Percentiles rank a stretch among this genome's conserved stretches.
These are phyloP conservation scores for Trichogramma pretiosum DNA, from an alignment of 1,140 invertebrate genomes.

Conservation along the genomic window DNA sequence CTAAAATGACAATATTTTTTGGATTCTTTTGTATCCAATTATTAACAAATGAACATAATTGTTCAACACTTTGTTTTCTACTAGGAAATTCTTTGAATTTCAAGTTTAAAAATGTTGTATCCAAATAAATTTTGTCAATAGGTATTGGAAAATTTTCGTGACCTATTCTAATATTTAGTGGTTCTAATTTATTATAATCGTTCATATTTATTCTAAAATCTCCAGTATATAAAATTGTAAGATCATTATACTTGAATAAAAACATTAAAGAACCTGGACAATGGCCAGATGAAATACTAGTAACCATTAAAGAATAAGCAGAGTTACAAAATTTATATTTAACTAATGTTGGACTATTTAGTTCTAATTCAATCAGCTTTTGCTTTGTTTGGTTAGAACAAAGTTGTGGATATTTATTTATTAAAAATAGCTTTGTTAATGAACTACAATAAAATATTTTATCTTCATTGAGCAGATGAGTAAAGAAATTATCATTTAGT, in stretches of 20 bases:
- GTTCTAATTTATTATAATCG: slow-evolving; percentile 48
- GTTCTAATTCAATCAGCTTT: slow-evolving; percentile 1
- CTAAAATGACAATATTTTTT: slow-evolving; percentile 46
- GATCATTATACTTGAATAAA: slow-evolving; percentile 48
- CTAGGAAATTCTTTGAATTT: slow-evolving; percentile 49
- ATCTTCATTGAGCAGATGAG: slow-evolving; percentile 18
- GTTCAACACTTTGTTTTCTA: slow-evolving; percentile 46
- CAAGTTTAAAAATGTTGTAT: slow-evolving; percentile 58
- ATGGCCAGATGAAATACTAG: slow-evolving; percentile 57
- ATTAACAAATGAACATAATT: slow-evolving; percentile 42
- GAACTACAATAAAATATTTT: slow-evolving; percentile 35
- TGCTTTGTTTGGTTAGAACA: background rate
- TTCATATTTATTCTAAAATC: slow-evolving; percentile 55
- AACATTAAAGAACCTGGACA: slow-evolving; percentile 70
- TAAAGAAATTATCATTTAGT: slow-evolving; percentile 34
- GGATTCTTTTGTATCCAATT: slow-evolving; percentile 47
- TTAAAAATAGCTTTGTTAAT: slow-evolving; percentile 32
- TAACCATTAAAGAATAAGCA: slow-evolving; percentile 44
- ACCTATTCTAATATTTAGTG: slow-evolving; percentile 44
- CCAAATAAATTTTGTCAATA: slow-evolving; percentile 58
- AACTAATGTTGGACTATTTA: slow-evolving; percentile 18
- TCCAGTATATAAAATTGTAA: slow-evolving; percentile 57
- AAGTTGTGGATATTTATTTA: slow-evolving; percentile 12
- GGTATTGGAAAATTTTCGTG: slow-evolving; percentile 9
- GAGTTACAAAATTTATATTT: slow-evolving; percentile 21